Percentiles rank a stretch among this genome's conserved stretches.
Conservation (phyloP, 2,888 invertebrate genomes). For the Ophion ellenae region DNA sequence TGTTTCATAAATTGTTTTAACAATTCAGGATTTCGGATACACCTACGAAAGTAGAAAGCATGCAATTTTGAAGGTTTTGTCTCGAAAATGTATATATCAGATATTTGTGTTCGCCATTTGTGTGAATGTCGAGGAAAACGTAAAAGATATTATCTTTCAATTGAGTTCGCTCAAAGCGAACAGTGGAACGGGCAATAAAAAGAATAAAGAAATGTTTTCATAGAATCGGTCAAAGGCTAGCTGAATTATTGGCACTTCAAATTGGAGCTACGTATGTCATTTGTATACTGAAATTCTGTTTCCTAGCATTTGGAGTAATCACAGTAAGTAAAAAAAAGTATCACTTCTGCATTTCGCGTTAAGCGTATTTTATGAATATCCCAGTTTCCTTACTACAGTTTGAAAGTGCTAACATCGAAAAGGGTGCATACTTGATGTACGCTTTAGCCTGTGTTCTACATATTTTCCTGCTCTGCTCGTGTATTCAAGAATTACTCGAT, state of each 20-base stretch:
- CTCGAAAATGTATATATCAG: slow-evolving; percentile 5
- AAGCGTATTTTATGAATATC: background rate
- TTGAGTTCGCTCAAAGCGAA: background rate
- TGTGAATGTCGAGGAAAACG: background rate
- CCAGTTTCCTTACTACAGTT: slow-evolving; percentile 18
- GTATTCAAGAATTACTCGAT: slow-evolving; percentile 71
- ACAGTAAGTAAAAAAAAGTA: slow-evolving; percentile 60
- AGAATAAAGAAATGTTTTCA: slow-evolving; percentile 3
- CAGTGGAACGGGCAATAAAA: background rate
- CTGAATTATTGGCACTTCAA: slow-evolving; percentile 67
- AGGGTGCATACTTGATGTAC: slow-evolving; percentile 57
- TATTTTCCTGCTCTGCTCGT: slow-evolving; percentile 72
- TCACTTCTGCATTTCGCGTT: background rate
- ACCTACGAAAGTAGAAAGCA: no score
- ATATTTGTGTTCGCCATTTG: no score
- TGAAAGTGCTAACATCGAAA: slow-evolving; percentile 45
- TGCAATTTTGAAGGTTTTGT: no score
- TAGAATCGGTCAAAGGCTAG: slow-evolving; percentile 64
- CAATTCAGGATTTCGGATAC: no score
- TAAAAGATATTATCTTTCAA: background rate
- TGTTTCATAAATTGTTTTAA: no score
- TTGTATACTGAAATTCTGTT: slow-evolving; percentile 71
- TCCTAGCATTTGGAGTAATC: slow-evolving; percentile 69
- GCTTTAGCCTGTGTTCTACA: slow-evolving; percentile 66
- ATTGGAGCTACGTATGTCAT: slow-evolving; percentile 68